These are phyloP conservation scores for Heterotilapia buettikoferi DNA, from an alignment of 2,113 vertebrate species.

Conservation along the genomic window DNA sequence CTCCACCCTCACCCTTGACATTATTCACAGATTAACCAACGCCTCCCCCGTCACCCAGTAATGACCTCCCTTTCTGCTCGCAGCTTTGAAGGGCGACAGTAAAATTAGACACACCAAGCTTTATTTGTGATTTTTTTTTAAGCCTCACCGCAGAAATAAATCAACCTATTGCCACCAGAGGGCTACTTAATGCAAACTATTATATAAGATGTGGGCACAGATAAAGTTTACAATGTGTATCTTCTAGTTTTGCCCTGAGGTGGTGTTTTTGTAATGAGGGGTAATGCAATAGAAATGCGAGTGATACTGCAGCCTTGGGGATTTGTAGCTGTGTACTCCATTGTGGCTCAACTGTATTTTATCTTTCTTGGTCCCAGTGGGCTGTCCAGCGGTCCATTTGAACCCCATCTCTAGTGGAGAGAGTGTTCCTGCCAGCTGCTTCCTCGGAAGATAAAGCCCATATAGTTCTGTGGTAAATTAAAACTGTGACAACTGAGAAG, in stretches of 20 bases:
- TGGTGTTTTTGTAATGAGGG: slow-evolving; percentile 54
- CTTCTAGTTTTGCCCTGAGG: slow-evolving; percentile 47
- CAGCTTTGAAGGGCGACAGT: slow-evolving; percentile 47
- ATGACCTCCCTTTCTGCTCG: slow-evolving; percentile 59
- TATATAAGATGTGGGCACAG: neutral
- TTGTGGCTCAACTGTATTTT: slow-evolving; percentile 63
- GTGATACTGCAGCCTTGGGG: slow-evolving; percentile 58
- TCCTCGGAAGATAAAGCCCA: neutral
- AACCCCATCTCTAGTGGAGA: slow-evolving; percentile 13
- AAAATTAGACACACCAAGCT: slow-evolving; percentile 53
- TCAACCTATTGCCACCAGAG: slow-evolving; percentile 1
- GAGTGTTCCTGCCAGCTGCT: slow-evolving; percentile 34
- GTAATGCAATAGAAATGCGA: slow-evolving; percentile 47
- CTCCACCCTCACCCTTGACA: slow-evolving; percentile 76
- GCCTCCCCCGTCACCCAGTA: slow-evolving; percentile 66
- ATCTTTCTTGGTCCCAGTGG: slow-evolving; percentile 54
- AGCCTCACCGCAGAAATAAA: slow-evolving; percentile 10
- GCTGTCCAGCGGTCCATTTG: slow-evolving; percentile 62
- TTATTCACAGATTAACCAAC: slow-evolving; percentile 92
- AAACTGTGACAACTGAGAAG: neutral
- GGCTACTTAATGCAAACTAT: neutral
- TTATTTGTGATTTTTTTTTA: slow-evolving; percentile 15
- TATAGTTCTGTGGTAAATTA: slow-evolving; percentile 2
- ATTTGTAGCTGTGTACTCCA: slow-evolving; percentile 55
- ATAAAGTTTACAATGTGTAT: slow-evolving; percentile 38